These are phyloP conservation scores for Enteromius fasciolatus DNA, from an alignment of 2,797 vertebrate species.

Conservation along the genomic window DNA sequence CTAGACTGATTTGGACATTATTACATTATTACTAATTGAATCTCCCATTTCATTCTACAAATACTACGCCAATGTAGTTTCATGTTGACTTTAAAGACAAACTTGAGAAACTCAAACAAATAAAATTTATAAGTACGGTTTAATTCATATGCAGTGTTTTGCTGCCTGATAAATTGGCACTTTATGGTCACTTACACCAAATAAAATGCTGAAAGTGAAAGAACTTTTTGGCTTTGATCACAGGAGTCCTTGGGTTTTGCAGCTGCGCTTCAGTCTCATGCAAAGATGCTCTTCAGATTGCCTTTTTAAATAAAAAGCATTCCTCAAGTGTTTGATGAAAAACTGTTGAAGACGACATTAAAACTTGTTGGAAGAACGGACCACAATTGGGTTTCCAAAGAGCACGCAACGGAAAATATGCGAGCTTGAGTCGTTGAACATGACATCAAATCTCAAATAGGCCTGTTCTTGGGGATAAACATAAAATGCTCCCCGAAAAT, in stretches of 20 bases:
- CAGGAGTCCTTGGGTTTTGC: background rate
- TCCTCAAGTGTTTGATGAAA: background rate
- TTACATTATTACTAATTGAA: background rate
- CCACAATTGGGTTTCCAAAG: background rate
- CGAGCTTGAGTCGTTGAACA: background rate
- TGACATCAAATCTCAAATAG: background rate
- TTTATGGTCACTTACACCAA: background rate
- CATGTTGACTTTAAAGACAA: conserved; percentile 13
- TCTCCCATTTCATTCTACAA: background rate
- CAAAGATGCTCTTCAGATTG: background rate
- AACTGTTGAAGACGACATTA: background rate
- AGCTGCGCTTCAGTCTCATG: background rate
- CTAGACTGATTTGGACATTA: background rate
- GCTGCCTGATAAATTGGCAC: background rate
- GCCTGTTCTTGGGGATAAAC: conserved; percentile 23
- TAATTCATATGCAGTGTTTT: background rate
- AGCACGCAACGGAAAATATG: background rate
- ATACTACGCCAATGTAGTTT: background rate
- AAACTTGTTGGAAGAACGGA: background rate
- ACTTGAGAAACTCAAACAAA: background rate
- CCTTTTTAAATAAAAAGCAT: background rate
- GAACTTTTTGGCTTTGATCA: background rate
- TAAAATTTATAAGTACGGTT: background rate
- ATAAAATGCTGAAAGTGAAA: background rate
- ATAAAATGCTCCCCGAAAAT: conserved; percentile 57